Percentiles rank a stretch among this genome's conserved stretches.
phyloP scores from a whole-genome alignment of 2,797 vertebrate genomes.

The Corythornis leucogaster region DNA sequence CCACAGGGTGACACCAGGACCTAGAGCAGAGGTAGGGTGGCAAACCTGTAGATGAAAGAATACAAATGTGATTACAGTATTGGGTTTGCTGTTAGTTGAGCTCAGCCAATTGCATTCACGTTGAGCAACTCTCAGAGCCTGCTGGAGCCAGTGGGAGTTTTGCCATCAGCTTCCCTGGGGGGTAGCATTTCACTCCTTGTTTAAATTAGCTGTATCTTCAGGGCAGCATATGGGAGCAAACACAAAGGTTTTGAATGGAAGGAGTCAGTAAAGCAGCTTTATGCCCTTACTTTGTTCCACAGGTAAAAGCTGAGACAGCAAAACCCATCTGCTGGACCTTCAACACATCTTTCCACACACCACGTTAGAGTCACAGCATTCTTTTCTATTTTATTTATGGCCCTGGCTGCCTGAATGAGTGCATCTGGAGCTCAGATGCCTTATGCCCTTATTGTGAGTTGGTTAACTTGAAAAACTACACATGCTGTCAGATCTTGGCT shows the following conservation, averaged over 20 bases:
- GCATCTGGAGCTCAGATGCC: constrained; percentile 57
- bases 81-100: background rate
- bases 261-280: background rate
- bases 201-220: background rate
- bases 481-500: background rate
- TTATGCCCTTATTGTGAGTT: background rate
- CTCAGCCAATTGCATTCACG: background rate
- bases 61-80: background rate
- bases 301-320: constrained; percentile 44
- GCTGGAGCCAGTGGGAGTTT: background rate
- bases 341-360: background rate
- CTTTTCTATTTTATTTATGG: constrained; percentile 31
- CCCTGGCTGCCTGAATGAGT: constrained; percentile 17
- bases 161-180: background rate
- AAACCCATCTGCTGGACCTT: constrained; percentile 16
- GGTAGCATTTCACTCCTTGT: background rate
- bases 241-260: background rate
- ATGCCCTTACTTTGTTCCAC: background rate
- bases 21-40: background rate
- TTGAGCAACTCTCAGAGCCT: background rate
- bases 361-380: background rate
- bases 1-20: background rate
- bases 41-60: background rate
- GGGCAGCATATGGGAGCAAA: background rate
- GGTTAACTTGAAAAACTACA: constrained; percentile 22